A percentile compares a stretch with the other conserved stretches of the same genome.
Conservation (phyloP, 2,113 vertebrate genomes). For the Triplophysa siluroides region DNA sequence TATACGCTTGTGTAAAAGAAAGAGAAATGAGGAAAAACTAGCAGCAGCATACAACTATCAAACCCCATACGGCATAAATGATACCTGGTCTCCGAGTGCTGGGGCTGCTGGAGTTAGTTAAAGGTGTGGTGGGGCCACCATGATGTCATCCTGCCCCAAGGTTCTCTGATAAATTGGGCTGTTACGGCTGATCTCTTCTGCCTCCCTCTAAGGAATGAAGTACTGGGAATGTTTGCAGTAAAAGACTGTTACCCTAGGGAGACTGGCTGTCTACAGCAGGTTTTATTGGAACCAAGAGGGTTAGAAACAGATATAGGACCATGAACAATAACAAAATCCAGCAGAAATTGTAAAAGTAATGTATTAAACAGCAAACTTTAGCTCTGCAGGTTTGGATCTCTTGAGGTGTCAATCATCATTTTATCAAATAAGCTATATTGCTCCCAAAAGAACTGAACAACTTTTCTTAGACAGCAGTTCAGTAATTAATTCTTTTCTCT, state of each 20-base stretch:
- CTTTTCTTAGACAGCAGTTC: background rate
- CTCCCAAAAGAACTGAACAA: slow-evolving; percentile 1
- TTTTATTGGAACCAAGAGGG: slow-evolving; percentile 30
- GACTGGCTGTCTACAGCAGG: slow-evolving; percentile 19
- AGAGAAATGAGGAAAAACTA: background rate
- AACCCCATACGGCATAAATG: slow-evolving; percentile 11
- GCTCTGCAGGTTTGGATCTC: background rate
- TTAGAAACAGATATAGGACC: slow-evolving; percentile 4
- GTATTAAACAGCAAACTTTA: background rate
- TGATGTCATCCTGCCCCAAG: slow-evolving; percentile 20
- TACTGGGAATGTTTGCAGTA: slow-evolving; percentile 33
- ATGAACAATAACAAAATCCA: background rate
- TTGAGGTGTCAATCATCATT: background rate
- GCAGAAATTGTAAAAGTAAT: background rate
- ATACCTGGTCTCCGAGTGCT: slow-evolving; percentile 9
- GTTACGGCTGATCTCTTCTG: slow-evolving; percentile 5
- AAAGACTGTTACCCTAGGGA: slow-evolving; percentile 34
- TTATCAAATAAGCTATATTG: background rate
- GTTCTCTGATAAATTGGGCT: slow-evolving; percentile 7
- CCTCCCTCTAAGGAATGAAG: slow-evolving; percentile 30
- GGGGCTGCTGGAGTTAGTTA: slow-evolving; percentile 23
- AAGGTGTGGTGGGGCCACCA: slow-evolving; percentile 19
- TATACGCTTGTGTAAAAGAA: background rate
- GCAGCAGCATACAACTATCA: background rate
- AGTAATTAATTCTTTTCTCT: background rate